These are phyloP conservation scores for Galbula dea DNA, from an alignment of 2,113 vertebrate genomes.

Conservation along the genomic window DNA sequence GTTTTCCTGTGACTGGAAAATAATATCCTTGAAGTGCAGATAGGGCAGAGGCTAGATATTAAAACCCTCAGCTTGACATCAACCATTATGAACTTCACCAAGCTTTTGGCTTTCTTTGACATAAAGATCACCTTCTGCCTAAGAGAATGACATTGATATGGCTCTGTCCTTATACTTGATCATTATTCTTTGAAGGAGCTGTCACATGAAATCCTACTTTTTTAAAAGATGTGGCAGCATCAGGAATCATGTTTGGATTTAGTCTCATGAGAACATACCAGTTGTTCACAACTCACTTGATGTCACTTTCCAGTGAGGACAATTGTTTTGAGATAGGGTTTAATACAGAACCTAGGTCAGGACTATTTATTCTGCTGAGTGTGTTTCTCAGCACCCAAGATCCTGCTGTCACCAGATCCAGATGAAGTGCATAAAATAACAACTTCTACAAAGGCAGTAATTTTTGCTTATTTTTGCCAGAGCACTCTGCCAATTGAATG, in stretches of 20 bases:
- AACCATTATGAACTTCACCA: background rate
- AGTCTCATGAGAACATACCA: background rate
- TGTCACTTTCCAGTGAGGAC: background rate
- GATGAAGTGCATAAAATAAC: background rate
- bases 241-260: background rate
- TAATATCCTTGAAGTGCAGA: background rate
- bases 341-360: background rate
- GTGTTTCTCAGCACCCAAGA: background rate
- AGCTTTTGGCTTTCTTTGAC: conserved; percentile 12
- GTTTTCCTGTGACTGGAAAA: background rate
- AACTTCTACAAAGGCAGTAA: background rate
- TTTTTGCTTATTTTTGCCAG: background rate
- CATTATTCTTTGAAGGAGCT: background rate
- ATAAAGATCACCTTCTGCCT: conserved; percentile 16
- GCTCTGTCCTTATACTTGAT: background rate
- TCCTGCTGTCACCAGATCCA: background rate
- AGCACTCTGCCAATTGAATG: background rate
- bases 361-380: background rate
- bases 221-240: background rate
- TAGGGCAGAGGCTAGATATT: background rate
- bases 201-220: conserved; percentile 23
- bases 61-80: conserved; percentile 10
- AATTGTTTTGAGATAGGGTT: background rate
- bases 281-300: background rate
- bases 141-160: background rate